Evolutionary conservation across 2,113 vertebrate species (phyloP).

Genomic region (Pavo muticus): DNA sequence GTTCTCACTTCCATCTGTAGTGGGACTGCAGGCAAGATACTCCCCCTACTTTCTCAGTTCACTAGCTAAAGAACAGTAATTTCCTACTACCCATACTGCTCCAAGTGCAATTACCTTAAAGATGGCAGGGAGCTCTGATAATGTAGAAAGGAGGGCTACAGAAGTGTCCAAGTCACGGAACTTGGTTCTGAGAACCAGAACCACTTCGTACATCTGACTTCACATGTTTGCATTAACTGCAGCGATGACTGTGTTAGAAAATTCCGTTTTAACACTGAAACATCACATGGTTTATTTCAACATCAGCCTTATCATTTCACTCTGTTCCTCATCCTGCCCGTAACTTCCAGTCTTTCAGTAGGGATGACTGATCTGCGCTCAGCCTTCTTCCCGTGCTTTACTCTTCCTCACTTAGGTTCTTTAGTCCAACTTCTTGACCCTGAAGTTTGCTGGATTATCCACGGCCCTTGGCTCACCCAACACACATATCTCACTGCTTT

Average conservation of each 20-base stretch:
- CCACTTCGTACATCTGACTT: neutral
- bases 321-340: neutral
- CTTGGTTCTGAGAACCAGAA: neutral
- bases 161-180: neutral
- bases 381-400: neutral
- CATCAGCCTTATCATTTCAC: slow-evolving; percentile 37
- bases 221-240: neutral
- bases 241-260: neutral
- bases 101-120: neutral
- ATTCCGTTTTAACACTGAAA: neutral
- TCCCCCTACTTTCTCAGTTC: neutral
- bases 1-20: neutral
- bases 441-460: neutral
- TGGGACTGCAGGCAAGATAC: neutral
- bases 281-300: slow-evolving; percentile 46
- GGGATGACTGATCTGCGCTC: slow-evolving; percentile 17
- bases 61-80: neutral
- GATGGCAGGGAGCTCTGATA: neutral
- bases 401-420: neutral
- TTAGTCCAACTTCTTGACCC: neutral
- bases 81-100: neutral
- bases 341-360: slow-evolving; percentile 24
- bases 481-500: accelerated
- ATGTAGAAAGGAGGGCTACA: neutral
- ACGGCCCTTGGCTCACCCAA: neutral